phyloP scores from a whole-genome alignment of 2,888 invertebrate genomes.

The Myopa testacea region DNA sequence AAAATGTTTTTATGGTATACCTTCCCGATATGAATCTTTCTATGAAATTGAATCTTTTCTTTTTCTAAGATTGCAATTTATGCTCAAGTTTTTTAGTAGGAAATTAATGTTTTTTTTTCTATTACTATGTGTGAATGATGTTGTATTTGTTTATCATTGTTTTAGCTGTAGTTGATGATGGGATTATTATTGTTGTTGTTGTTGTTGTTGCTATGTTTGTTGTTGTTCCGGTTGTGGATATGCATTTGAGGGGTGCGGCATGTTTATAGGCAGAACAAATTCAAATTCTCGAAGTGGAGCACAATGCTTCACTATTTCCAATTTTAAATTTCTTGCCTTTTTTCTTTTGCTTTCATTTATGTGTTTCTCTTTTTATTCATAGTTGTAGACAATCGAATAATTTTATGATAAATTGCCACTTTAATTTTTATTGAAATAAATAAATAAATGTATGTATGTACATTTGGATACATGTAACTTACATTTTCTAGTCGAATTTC shows the following conservation, averaged over 20 bases:
- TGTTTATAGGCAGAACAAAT: constrained; percentile 16
- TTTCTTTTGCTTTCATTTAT: background rate
- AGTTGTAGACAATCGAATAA: background rate
- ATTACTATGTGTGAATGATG: background rate
- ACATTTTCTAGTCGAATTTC: constrained; percentile 45
- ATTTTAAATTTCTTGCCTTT: background rate
- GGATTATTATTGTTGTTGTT: background rate
- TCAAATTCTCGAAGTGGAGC: background rate
- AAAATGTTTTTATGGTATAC: no score
- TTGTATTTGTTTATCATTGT: background rate
- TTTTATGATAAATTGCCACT: constrained; percentile 6
- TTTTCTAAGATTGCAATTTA: constrained; percentile 25
- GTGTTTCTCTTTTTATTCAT: background rate
- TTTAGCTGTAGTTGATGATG: background rate
- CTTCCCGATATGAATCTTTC: no score
- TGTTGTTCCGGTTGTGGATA: constrained; percentile 1
- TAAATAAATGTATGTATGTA: background rate
- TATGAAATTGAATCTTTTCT: background rate
- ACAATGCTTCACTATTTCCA: constrained; percentile 10
- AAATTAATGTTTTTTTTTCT: background rate
- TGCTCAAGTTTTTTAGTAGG: constrained; percentile 20
- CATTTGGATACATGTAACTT: constrained; percentile 24
- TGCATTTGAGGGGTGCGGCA: constrained; percentile 31
- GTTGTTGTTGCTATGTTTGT: constrained; percentile 6
- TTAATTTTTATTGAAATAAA: constrained; percentile 21